These are phyloP conservation scores for Lycocorax pyrrhopterus DNA, from an alignment of 2,113 vertebrate genomes.

Conservation along the genomic window DNA sequence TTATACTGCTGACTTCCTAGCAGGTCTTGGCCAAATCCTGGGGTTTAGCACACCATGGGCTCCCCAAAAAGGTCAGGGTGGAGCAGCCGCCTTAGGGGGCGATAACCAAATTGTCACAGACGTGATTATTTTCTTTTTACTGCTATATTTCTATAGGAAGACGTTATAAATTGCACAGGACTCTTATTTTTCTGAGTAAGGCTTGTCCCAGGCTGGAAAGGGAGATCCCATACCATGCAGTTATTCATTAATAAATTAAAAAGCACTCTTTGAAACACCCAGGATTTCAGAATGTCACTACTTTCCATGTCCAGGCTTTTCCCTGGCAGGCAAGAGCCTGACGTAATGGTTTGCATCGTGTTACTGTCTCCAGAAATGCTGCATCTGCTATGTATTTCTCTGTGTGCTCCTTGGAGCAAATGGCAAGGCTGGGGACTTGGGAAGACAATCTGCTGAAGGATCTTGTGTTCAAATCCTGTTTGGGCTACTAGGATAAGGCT, in stretches of 20 bases:
- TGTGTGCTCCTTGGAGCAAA: neutral
- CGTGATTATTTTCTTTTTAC: neutral
- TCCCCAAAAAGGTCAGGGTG: neutral
- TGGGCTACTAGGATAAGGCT: neutral
- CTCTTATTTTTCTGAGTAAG: neutral
- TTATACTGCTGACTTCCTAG: neutral
- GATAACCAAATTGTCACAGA: neutral
- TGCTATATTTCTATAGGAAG: neutral
- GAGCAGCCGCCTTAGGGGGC: neutral
- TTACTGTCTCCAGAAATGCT: neutral
- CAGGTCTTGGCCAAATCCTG: neutral
- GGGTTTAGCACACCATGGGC: neutral
- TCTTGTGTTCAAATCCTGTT: neutral
- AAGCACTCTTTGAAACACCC: neutral
- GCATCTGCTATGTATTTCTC: neutral
- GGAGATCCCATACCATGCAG: no score
- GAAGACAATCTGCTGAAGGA: neutral
- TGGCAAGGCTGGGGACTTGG: neutral
- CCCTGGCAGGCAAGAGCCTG: neutral
- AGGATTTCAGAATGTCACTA: neutral
- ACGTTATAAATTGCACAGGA: neutral
- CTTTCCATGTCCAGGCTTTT: neutral
- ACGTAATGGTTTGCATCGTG: neutral
- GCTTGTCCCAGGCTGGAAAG: neutral
- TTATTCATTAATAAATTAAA: neutral